Evolutionary conservation across 2,113 vertebrate species (phyloP).

Genomic region (Lepus timidus): DNA sequence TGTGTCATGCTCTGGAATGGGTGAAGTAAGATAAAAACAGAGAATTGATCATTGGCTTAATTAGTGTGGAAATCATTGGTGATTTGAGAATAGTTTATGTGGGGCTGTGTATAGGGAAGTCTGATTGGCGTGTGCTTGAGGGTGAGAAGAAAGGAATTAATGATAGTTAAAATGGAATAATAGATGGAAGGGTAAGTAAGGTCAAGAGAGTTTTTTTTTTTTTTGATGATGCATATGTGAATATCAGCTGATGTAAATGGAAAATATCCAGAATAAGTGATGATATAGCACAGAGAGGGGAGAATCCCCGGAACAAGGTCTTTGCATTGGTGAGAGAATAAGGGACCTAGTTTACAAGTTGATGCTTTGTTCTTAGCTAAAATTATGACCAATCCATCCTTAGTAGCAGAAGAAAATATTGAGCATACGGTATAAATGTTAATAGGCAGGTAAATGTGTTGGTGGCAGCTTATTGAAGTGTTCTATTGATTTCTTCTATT

Average conservation of each 20-base stretch:
- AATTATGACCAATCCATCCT: background rate
- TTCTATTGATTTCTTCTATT: constrained; percentile 19
- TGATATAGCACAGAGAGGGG: background rate
- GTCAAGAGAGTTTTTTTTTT: background rate
- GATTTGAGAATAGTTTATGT: background rate
- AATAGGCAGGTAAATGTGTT: background rate
- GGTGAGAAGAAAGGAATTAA: background rate
- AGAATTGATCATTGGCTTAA: background rate
- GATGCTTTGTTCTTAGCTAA: background rate
- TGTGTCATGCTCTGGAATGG: background rate
- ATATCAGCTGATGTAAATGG: background rate
- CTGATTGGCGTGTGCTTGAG: background rate
- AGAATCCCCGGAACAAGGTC: background rate
- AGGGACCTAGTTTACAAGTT: background rate
- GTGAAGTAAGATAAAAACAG: background rate
- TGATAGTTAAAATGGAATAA: background rate
- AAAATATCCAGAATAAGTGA: background rate
- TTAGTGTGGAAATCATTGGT: background rate
- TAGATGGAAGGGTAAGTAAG: background rate
- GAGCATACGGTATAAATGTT: background rate
- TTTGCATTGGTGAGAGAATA: background rate
- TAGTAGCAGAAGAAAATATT: constrained; percentile 27
- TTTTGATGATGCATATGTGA: background rate
- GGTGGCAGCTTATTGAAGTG: background rate
- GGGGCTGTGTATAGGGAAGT: background rate